Conservation (phyloP, 1,140 invertebrate genomes). For the Solenopsis fugax region DNA sequence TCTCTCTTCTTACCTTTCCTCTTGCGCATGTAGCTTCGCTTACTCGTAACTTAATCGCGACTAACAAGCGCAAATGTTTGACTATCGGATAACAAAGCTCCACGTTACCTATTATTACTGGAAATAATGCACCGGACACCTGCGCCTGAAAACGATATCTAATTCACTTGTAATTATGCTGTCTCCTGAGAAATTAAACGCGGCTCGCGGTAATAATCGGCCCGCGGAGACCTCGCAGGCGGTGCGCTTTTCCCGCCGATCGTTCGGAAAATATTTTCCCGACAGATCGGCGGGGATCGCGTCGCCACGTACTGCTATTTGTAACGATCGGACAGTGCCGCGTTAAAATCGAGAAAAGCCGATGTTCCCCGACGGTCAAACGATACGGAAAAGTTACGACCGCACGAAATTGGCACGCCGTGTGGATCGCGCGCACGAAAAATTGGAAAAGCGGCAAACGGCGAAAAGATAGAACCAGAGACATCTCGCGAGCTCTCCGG, state of each 20-base stretch:
- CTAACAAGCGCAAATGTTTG: slow-evolving; percentile 7
- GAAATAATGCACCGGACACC: slow-evolving; percentile 49
- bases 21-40: background rate
- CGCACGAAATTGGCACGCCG: slow-evolving; percentile 45
- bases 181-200: slow-evolving; percentile 60
- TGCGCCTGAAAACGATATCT: slow-evolving; percentile 43
- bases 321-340: slow-evolving; percentile 19
- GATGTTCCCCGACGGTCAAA: slow-evolving; percentile 46
- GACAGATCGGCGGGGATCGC: slow-evolving; percentile 14
- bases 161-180: slow-evolving; percentile 41
- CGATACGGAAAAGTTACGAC: slow-evolving; percentile 45
- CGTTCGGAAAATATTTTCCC: slow-evolving; percentile 35
- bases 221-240: slow-evolving; percentile 29
- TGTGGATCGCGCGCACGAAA: slow-evolving; percentile 33
- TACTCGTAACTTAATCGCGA: background rate
- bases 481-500: slow-evolving; percentile 35
- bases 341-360: slow-evolving; percentile 49
- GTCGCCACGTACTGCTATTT: slow-evolving; percentile 43
- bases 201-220: slow-evolving; percentile 33
- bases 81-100: background rate
- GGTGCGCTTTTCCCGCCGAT: background rate
- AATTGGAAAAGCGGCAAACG: slow-evolving; percentile 62
- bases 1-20: background rate
- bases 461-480: slow-evolving; percentile 49
- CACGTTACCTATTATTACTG: background rate